Conservation (phyloP, 2,888 invertebrate species). For the Cephonodes hylas region DNA sequence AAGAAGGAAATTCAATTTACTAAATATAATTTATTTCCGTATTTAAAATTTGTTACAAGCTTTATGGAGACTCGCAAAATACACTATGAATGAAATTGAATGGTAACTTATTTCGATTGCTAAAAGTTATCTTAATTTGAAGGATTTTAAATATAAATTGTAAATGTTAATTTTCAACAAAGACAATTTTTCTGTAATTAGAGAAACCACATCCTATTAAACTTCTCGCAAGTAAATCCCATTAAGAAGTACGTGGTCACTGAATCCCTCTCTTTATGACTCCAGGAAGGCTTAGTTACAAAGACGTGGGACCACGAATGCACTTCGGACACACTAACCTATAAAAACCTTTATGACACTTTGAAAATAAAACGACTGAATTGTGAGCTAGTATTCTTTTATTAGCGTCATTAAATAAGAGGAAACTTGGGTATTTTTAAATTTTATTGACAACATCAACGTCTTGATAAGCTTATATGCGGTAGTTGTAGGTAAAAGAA, state of each 20-base stretch:
- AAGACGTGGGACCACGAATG: background rate
- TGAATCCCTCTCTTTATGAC: background rate
- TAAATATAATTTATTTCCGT: too few relatives aligned
- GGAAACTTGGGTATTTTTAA: background rate
- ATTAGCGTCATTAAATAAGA: constrained; percentile 1
- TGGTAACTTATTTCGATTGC: too few relatives aligned
- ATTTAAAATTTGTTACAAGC: too few relatives aligned
- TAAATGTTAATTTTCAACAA: too few relatives aligned
- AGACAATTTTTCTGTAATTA: background rate
- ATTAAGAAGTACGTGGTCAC: background rate
- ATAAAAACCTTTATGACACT: background rate
- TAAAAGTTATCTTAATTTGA: too few relatives aligned
- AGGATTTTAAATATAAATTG: too few relatives aligned
- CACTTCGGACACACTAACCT: background rate
- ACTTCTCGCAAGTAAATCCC: background rate
- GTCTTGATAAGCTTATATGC: too few relatives aligned
- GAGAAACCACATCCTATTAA: background rate
- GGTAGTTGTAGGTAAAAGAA: too few relatives aligned
- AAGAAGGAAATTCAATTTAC: too few relatives aligned
- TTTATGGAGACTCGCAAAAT: too few relatives aligned
- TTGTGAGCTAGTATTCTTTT: background rate
- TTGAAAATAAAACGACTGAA: background rate
- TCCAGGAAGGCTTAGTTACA: background rate
- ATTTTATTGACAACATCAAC: too few relatives aligned
- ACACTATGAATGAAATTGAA: too few relatives aligned